Evolutionary conservation across 2,888 invertebrate genomes (phyloP).

Genomic region (Spisula subtruncata): DNA sequence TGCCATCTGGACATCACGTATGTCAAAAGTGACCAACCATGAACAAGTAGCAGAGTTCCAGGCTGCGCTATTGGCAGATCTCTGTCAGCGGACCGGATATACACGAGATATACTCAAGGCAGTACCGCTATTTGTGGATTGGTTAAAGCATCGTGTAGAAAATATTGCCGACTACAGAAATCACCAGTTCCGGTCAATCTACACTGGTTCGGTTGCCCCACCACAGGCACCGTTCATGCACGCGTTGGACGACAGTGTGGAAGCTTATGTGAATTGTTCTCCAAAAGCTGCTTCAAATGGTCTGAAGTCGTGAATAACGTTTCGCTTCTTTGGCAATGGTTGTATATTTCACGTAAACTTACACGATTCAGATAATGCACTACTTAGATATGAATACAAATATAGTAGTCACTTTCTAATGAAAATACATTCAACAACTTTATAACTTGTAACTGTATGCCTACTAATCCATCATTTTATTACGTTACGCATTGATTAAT

Average conservation of each 20-base stretch:
- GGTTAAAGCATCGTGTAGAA: constrained; percentile 19
- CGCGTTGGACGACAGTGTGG: constrained; percentile 26
- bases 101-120: background rate
- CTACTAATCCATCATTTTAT: no score
- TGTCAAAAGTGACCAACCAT: background rate
- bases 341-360: no score
- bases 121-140: background rate
- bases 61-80: background rate
- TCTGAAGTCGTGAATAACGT: no score
- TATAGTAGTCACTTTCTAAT: no score
- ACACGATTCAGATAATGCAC: no score
- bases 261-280: constrained; percentile 1
- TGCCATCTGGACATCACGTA: background rate
- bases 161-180: constrained; percentile 13
- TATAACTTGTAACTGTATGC: no score
- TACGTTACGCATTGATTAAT: no score
- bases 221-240: constrained; percentile 9
- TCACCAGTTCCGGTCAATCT: constrained; percentile 22
- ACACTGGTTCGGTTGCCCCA: background rate
- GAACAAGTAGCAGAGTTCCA: background rate
- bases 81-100: background rate
- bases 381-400: no score
- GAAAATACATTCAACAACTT: no score
- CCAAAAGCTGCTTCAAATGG: no score
- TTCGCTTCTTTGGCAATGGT: no score